Percentiles rank a stretch among this genome's conserved stretches.
phyloP scores from a whole-genome alignment of 1,140 invertebrate species.

The Aphelinus certus region DNA sequence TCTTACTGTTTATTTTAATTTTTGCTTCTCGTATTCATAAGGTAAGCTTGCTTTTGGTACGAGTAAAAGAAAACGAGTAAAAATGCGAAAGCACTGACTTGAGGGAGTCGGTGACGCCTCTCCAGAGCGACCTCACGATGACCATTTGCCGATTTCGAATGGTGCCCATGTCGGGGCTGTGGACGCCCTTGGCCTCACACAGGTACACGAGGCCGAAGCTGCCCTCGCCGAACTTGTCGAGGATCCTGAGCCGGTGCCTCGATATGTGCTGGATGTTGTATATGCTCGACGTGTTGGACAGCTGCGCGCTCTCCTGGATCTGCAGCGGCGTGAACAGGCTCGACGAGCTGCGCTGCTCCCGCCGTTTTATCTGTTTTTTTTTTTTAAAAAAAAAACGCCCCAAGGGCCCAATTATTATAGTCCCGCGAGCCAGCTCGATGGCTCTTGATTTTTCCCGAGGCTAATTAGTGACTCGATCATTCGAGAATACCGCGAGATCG shows the following conservation, averaged over 20 bases:
- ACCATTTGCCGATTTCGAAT: constrained; percentile 75
- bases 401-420: too few species aligned
- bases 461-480: too few species aligned
- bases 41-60: too few species aligned
- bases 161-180: constrained; percentile 69
- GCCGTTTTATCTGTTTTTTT: constrained; percentile 67
- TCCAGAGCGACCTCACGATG: constrained; percentile 78
- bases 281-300: constrained; percentile 50
- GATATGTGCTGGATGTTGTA: constrained; percentile 69
- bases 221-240: constrained; percentile 88
- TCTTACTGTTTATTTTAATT: too few species aligned
- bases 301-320: constrained; percentile 72
- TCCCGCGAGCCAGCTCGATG: too few species aligned
- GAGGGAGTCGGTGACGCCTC: constrained; percentile 74
- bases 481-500: too few species aligned
- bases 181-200: constrained; percentile 77
- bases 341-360: constrained; percentile 67
- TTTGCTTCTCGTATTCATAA: too few species aligned
- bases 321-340: constrained; percentile 73
- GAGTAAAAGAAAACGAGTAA: too few species aligned
- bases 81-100: constrained; percentile 62
- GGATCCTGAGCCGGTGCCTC: constrained; percentile 80
- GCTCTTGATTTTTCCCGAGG: too few species aligned
- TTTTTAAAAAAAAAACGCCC: background rate
- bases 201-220: constrained; percentile 85